These are phyloP conservation scores for Molanna angustata DNA, from an alignment of 2,888 invertebrate genomes.

Conservation along the genomic window DNA sequence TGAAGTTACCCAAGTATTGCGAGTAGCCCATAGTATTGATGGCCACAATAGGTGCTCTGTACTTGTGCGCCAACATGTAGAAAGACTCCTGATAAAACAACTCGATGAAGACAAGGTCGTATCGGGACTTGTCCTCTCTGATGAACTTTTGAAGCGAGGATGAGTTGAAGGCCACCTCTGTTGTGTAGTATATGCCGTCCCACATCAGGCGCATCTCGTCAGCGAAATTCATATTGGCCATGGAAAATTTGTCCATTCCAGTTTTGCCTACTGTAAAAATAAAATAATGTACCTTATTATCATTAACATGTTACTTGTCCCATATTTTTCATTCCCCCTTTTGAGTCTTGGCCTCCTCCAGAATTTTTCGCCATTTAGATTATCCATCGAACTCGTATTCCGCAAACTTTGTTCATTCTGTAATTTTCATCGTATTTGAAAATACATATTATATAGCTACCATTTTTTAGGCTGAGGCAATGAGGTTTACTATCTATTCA, in stretches of 20 bases:
- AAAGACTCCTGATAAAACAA: slow-evolving; percentile 52
- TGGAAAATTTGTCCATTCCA: slow-evolving; percentile 12
- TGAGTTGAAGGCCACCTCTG: slow-evolving; percentile 14
- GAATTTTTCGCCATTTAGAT: no score
- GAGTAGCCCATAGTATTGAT: slow-evolving; percentile 4
- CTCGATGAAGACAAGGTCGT: slow-evolving; percentile 51
- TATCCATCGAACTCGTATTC: no score
- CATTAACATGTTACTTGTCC: slow-evolving; percentile 35
- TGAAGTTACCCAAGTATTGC: slow-evolving; percentile 1
- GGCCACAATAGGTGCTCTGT: slow-evolving; percentile 43
- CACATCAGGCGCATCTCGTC: slow-evolving; percentile 19
- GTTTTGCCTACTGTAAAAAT: slow-evolving; percentile 17
- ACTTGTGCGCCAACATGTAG: slow-evolving; percentile 48
- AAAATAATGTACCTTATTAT: no score
- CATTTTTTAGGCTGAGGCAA: no score
- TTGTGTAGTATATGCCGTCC: slow-evolving; percentile 39
- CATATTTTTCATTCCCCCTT: not conserved
- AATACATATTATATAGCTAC: no score
- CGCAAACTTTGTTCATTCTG: no score
- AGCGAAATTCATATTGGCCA: slow-evolving; percentile 8
- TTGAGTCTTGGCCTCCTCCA: no score
- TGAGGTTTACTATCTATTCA: no score
- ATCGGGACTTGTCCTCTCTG: slow-evolving; percentile 39
- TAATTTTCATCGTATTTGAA: no score
- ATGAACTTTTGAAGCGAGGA: slow-evolving; percentile 38